Conservation (phyloP, 2,888 invertebrate species). For the Clostera curtula region DNA sequence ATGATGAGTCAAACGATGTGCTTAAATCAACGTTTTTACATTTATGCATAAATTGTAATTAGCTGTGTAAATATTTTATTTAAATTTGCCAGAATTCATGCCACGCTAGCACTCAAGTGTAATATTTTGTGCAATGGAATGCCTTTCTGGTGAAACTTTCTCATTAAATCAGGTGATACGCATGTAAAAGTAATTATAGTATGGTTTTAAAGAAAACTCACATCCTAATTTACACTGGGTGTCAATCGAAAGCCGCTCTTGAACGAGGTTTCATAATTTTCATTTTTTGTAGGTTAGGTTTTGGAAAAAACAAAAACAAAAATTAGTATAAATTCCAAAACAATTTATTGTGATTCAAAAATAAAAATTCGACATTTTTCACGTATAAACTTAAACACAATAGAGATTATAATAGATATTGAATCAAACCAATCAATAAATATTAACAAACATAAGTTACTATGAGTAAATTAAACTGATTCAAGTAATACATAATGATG, state of each 20-base stretch:
- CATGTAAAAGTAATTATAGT: too few species aligned
- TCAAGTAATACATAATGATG: slow-evolving; percentile 20
- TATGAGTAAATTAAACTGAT: slow-evolving; percentile 24
- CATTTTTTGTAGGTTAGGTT: slow-evolving; percentile 17
- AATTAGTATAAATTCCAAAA: slow-evolving; percentile 23
- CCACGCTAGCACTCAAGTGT: too few species aligned
- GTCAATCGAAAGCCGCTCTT: slow-evolving; percentile 13
- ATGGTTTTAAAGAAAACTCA: too few species aligned
- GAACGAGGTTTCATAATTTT: slow-evolving; percentile 14
- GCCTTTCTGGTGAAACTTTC: too few species aligned
- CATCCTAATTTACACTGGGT: slow-evolving; percentile 4
- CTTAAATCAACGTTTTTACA: too few species aligned
- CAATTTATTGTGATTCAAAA: slow-evolving; percentile 32
- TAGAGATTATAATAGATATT: slow-evolving; percentile 15
- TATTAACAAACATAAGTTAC: slow-evolving; percentile 20
- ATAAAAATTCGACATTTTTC: slow-evolving; percentile 20
- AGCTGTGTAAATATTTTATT: too few species aligned
- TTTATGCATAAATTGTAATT: too few species aligned
- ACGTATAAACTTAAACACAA: slow-evolving; percentile 23
- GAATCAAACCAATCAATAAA: slow-evolving; percentile 18
- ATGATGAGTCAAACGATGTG: too few species aligned
- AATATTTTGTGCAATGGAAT: too few species aligned
- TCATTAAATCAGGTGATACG: too few species aligned
- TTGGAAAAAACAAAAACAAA: slow-evolving; percentile 24
- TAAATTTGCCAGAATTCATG: too few species aligned